A percentile compares a stretch with the other conserved stretches of the same genome.
Evolutionary conservation across 2,888 invertebrate species (phyloP).

Genomic region (Rhingia rostrata): DNA sequence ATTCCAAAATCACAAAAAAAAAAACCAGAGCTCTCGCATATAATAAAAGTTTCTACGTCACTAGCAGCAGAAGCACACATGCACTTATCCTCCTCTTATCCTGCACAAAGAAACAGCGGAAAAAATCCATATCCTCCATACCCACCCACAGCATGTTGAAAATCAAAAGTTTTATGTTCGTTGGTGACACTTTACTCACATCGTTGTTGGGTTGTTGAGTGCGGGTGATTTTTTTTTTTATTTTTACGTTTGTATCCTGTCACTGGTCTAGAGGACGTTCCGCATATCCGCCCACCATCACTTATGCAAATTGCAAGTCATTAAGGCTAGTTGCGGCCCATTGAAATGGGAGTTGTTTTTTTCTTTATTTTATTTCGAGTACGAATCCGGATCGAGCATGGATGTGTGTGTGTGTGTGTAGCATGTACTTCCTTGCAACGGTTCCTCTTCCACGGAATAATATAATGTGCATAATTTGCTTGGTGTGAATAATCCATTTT

Average conservation of each 20-base stretch:
- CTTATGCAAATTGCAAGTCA: slow-evolving; percentile 72
- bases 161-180: slow-evolving; percentile 57
- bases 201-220: not conserved
- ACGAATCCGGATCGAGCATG: not conserved
- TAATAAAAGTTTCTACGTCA: slow-evolving; percentile 63
- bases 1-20: slow-evolving; percentile 5
- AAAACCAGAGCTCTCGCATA: slow-evolving; percentile 21
- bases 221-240: slow-evolving; percentile 14
- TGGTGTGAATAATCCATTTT: slow-evolving; percentile 66
- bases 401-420: slow-evolving; percentile 6
- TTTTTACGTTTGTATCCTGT: slow-evolving; percentile 25
- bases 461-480: slow-evolving; percentile 68
- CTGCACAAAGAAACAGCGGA: not conserved
- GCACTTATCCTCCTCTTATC: slow-evolving; percentile 61
- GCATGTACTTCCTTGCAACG: slow-evolving; percentile 2
- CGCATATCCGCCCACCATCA: slow-evolving; percentile 28
- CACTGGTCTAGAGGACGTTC: slow-evolving; percentile 12
- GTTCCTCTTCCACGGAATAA: slow-evolving; percentile 33
- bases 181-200: slow-evolving; percentile 41
- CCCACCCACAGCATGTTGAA: not conserved
- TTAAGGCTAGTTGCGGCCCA: slow-evolving; percentile 65
- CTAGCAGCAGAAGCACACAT: slow-evolving; percentile 66
- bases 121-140: slow-evolving; percentile 17
- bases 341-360: slow-evolving; percentile 13
- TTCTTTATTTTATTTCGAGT: slow-evolving; percentile 13